Evolutionary conservation across 2,888 invertebrate species (phyloP), one percentile per base, ranked within the genome.

Genomic region (Noctua comes): DNA sequence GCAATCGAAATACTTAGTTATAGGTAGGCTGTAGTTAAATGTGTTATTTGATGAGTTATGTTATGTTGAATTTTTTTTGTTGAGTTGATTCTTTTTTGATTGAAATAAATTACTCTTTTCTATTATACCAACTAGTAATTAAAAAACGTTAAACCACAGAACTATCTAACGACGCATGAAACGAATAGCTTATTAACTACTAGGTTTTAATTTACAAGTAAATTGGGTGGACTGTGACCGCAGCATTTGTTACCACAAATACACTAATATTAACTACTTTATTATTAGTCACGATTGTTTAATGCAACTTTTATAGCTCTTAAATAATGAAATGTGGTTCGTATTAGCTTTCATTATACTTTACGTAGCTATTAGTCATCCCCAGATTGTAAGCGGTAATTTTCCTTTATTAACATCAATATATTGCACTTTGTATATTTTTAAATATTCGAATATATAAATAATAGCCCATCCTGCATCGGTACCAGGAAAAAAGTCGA

Each of bases 131-230:
- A n/a, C 1, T 7, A 21, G 0, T 51, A 59, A 51, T 73, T 16
- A 51, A 13, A 66, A 48, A 64, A 57, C 0, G 8, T 31, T 16
- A 66, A 48, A 70, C 79, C 73, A 68, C 69, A 73, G 6, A 27
- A 31, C 21, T 62, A 31, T 62, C 18, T 24, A 46, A 65, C 10
- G 65, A 51, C 46, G 76, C 40, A 31, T 46, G n/a, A 51, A 68
- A 73, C 75, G n/a, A 70, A 71, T 48, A 74, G 21, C 51, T 76
- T 64, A 76, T 76, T 75, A 73, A 73, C 66, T 46, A 43, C 51
- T 46, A n/a, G 36, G 51, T 74, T 85, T 77, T 79, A 79, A 79
- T 82, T 69, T 70, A 54, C 68, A 69, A 76, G 54, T 77, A 24
- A 57, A 73, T 77, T 31, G 2, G 18, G 36, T 65, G 57, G 36